Evolutionary conservation across 2,888 invertebrate genomes (phyloP).

Genomic region (Tortrix viridana): DNA sequence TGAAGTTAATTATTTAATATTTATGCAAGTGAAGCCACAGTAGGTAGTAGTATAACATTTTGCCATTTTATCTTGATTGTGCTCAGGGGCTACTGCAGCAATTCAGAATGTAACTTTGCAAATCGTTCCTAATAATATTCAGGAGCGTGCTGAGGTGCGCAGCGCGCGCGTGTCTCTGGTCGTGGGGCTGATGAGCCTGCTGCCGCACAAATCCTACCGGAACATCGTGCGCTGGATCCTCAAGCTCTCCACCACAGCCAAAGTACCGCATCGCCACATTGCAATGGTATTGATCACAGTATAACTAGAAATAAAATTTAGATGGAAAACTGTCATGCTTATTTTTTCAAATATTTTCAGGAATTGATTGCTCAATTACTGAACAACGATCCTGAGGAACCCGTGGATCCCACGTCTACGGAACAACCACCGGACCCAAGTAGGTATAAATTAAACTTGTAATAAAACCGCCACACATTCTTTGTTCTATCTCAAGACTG

Average conservation of each 20-base stretch:
- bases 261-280: slow-evolving; percentile 67
- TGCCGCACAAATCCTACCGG: slow-evolving; percentile 63
- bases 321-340: background rate
- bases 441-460: background rate
- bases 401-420: background rate
- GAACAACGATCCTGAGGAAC: slow-evolving; percentile 63
- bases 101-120: no score
- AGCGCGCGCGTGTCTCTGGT: slow-evolving; percentile 65
- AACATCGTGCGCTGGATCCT: slow-evolving; percentile 69
- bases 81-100: background rate
- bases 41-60: no score
- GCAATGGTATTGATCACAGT: slow-evolving; percentile 66
- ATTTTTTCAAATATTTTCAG: slow-evolving; percentile 48
- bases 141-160: slow-evolving; percentile 75
- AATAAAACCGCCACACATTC: background rate
- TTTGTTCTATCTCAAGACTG: background rate
- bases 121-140: background rate
- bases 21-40: no score
- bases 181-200: slow-evolving; percentile 68
- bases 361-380: slow-evolving; percentile 66
- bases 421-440: slow-evolving; percentile 11
- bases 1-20: no score
- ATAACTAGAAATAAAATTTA: no score
- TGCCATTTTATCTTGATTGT: background rate
- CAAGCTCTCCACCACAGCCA: slow-evolving; percentile 63